Conservation (phyloP, 2,113 vertebrate species). For the Coreoperca whiteheadi region DNA sequence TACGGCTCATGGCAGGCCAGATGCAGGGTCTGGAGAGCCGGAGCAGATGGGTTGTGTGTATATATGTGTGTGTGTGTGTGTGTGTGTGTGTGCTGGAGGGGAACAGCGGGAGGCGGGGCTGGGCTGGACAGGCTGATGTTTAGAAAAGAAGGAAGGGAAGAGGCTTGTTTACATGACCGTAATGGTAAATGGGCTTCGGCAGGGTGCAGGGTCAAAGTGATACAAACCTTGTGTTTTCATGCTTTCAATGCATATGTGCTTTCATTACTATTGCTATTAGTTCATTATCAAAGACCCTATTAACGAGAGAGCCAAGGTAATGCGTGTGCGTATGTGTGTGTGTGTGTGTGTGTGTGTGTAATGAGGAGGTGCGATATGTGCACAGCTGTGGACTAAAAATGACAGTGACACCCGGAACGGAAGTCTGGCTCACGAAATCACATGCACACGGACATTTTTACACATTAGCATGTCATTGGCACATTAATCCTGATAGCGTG, state of each 20-base stretch:
- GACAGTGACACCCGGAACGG: not conserved
- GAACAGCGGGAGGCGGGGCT: conserved; percentile 48
- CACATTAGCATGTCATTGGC: conserved; percentile 18
- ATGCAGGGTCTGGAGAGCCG: conserved; percentile 66
- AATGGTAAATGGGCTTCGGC: conserved; percentile 46
- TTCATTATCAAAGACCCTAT: not conserved
- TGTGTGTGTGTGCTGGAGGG: conserved; percentile 43
- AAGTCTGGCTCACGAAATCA: conserved; percentile 17
- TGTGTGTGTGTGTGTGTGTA: conserved; percentile 11
- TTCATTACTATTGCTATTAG: not conserved
- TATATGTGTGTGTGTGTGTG: conserved; percentile 53
- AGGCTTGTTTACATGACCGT: conserved; percentile 63
- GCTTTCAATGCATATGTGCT: not conserved
- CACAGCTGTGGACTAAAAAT: conserved; percentile 57
- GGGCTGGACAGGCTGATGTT: conserved; percentile 69
- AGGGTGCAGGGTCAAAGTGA: conserved; percentile 54
- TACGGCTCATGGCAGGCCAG: conserved; percentile 69
- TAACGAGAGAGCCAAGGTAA: not conserved
- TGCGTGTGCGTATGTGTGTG: conserved; percentile 31
- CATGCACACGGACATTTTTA: conserved; percentile 8
- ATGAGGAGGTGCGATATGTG: conserved; percentile 39
- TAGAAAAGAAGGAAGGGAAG: conserved; percentile 59
- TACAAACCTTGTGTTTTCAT: conserved; percentile 51
- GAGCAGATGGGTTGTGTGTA: conserved; percentile 74
- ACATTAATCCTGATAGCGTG: not conserved